phyloP scores from a whole-genome alignment of 2,797 vertebrate genomes.

The Chelmon rostratus region DNA sequence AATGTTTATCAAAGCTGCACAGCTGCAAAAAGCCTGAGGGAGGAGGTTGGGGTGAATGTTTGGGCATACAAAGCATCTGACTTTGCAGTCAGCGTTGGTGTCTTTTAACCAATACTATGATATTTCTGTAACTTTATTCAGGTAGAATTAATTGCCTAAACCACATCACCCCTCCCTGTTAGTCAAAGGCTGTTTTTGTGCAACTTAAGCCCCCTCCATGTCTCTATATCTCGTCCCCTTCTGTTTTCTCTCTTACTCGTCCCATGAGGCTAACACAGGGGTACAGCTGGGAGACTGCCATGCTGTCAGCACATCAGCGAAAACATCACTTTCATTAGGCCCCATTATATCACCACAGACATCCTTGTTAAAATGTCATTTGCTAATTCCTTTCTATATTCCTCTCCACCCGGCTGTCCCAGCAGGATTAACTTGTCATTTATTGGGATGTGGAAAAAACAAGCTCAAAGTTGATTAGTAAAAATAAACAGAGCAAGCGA shows the following conservation, averaged over 20 bases:
- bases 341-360: constrained; percentile 73
- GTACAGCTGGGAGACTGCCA: constrained; percentile 65
- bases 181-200: constrained; percentile 15
- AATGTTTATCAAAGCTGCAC: not conserved
- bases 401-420: constrained; percentile 64
- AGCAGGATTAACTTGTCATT: constrained; percentile 67
- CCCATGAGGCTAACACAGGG: constrained; percentile 29
- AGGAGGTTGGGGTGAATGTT: not conserved
- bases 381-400: constrained; percentile 73
- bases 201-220: not conserved
- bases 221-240: constrained; percentile 24
- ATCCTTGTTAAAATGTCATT: constrained; percentile 79
- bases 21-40: not conserved
- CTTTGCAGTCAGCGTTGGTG: not conserved
- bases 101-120: no score
- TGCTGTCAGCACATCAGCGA: constrained; percentile 63
- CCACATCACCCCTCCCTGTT: not conserved
- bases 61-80: not conserved
- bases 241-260: constrained; percentile 38
- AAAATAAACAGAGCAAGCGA: constrained; percentile 50
- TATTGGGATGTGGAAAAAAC: constrained; percentile 60
- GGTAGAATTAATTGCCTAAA: constrained; percentile 1
- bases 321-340: constrained; percentile 73
- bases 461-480: constrained; percentile 57
- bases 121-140: not conserved